Evolutionary conservation across 2,888 invertebrate genomes (phyloP), one percentile per base, ranked within the genome.

Genomic region (Trypoxylon attenuatum): DNA sequence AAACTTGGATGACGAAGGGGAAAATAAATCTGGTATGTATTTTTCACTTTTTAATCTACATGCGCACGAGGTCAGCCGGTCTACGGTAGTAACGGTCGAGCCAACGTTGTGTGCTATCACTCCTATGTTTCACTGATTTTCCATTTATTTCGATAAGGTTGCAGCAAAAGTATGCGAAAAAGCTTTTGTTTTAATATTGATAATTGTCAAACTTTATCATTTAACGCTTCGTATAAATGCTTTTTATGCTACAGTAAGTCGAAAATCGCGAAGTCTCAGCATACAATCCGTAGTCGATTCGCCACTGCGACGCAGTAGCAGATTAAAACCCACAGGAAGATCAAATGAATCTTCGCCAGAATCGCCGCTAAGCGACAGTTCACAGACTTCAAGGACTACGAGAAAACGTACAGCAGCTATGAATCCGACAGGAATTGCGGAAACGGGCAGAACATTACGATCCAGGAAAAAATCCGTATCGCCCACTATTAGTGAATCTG

Each of bases 261-360:
- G 72, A 8, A 73, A 27, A 55, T 67, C 73, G 2, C 74, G 77
- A 52, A 49, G 52, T 1, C 10, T 56, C 3, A 50, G 38, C 5
- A 45, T 61, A 2, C 6, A 19, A 0, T 29, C 58, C 2, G 45
- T 61, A 1, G 49, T 68, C 5, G 77, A 79, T 63, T 80, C 81
- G 4, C 80, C 82, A 2, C 49, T 81, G 21, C 78, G 82, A 6
- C 78, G 82, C 1, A 82, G 82, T 39, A 70, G 66, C 2, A 73
- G 82, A 63, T 75, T 60, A 21, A 78, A 69, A 21, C 49, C 50
- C n/a, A 5, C 41, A 0, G 19, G 16, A 8, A 64, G 59, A 25
- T 70, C 70, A 15, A 59, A 67, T 54, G 73, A 59, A 21, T 74
- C 72, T 16, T 78, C 77, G 0, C 75, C 80, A 0, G 78, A 74